Evolutionary conservation across 2,888 invertebrate genomes (phyloP).

Genomic region (Octodonta nipae): DNA sequence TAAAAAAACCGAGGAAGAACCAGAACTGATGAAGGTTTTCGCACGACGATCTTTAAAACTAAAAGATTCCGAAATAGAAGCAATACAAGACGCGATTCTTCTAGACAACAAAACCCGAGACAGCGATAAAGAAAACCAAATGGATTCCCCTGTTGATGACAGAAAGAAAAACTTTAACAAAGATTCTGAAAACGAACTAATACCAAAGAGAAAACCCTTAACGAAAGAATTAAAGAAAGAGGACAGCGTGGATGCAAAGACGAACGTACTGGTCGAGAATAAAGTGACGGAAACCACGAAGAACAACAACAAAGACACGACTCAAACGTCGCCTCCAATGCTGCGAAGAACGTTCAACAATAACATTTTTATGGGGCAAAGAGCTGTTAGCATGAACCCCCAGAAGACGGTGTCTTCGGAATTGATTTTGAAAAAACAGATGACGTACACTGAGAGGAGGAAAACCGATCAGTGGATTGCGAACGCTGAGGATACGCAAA

Average conservation of each 20-base stretch:
- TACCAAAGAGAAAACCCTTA: neutral
- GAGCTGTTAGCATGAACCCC: constrained; percentile 26
- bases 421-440: constrained; percentile 27
- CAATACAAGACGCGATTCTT: constrained; percentile 42
- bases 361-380: constrained; percentile 24
- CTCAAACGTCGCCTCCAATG: constrained; percentile 25
- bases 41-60: constrained; percentile 66
- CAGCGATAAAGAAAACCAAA: constrained; percentile 61
- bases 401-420: constrained; percentile 21
- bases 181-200: constrained; percentile 8
- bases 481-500: constrained; percentile 24
- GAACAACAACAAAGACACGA: constrained; percentile 8
- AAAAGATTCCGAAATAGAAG: constrained; percentile 54
- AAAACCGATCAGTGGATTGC: constrained; percentile 30
- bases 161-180: constrained; percentile 26
- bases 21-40: constrained; percentile 70
- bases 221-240: constrained; percentile 15
- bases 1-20: constrained; percentile 52
- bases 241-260: constrained; percentile 17
- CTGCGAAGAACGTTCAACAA: constrained; percentile 25
- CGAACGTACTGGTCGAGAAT: constrained; percentile 11
- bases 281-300: constrained; percentile 4
- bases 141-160: constrained; percentile 40
- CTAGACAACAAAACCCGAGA: constrained; percentile 46
- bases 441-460: constrained; percentile 23